Evolutionary conservation across 2,797 vertebrate species (phyloP), one percentile per base, ranked within the genome.

Genomic region (Saguinus oedipus): DNA sequence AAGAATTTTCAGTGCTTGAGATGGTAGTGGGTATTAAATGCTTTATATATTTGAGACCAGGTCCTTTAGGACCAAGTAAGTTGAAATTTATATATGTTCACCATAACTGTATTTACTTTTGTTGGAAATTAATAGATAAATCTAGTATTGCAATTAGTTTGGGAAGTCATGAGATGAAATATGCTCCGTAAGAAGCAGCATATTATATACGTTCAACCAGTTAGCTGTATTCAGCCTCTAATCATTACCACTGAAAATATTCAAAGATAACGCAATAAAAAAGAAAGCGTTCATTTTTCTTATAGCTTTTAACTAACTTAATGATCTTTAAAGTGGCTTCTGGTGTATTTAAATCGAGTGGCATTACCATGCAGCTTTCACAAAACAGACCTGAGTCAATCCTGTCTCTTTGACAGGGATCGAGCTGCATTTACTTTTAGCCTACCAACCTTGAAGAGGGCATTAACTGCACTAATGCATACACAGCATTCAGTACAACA

Each of bases 101-200:
- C 75, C 19, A 36, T 95, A 74, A 84, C 72, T 36, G 10, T 96
- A 93, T 88, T 96, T 93, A 95, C 84, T 78, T 92, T 93, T 94
- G 90, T 46, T n/a, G 42, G 55, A 90, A 95, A 94, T 95, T 93
- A 95, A 91, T 91, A 97, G 86, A 92, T 97, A 97, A 92, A 95
- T 93, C 74, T 93, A 48, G 20, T 61, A 44, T 42, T 70, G 33
- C 95, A 96, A 96, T 95, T 96, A 96, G 57, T 94, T 92, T 84
- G 11, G 24, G 48, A 96, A 94, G 88, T 93, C 91, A 96, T 75
- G 57, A 90, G 42, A 94, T 90, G n/a, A 97, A 97, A 79, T 68
- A 90, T 90, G 85, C 24, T 90, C 80, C 19, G 7, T 72, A 89
- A 72, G 70, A 80, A 93, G 81, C 39, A 94, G 94, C 59, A 95